These are phyloP conservation scores for Anthophora plumipes DNA, from an alignment of 2,888 invertebrate species.

Conservation along the genomic window DNA sequence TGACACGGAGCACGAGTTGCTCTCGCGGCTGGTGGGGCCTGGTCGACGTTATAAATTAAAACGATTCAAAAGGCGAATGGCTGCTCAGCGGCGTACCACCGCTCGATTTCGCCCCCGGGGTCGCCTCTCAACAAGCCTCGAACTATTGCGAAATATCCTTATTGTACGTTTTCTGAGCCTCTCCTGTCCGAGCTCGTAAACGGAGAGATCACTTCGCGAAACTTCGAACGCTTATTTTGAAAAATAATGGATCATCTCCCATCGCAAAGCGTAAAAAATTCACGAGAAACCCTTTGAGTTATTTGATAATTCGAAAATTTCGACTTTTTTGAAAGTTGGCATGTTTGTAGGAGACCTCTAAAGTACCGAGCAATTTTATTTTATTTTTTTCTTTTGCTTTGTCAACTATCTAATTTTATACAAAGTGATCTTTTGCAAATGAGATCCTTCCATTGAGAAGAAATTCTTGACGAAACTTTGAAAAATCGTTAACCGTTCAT, in stretches of 20 bases:
- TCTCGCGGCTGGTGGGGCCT: conserved; percentile 27
- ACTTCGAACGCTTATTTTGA: background rate
- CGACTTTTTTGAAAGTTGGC: no score
- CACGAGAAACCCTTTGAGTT: no score
- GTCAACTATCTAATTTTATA: no score
- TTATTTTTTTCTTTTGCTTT: no score
- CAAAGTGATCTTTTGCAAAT: no score
- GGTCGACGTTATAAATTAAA: conserved; percentile 55
- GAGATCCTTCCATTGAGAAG: no score
- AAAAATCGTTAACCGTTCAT: no score
- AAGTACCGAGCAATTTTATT: no score
- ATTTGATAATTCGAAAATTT: no score
- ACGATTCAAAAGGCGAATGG: conserved; percentile 56
- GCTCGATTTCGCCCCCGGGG: conserved; percentile 51
- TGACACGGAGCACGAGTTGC: conserved; percentile 50
- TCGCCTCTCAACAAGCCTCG: conserved; percentile 36
- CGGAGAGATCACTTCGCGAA: conserved; percentile 18
- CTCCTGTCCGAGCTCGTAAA: conserved; percentile 17
- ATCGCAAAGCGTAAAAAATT: background rate
- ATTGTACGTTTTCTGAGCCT: conserved; percentile 49
- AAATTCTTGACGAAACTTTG: no score
- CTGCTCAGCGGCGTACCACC: conserved; percentile 40
- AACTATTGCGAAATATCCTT: conserved; percentile 40
- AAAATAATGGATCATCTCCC: background rate
- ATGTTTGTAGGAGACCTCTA: no score